Evolutionary conservation across 2,113 vertebrate genomes (phyloP), one percentile per base, ranked within the genome.

Genomic region (Peromyscus polionotus): DNA sequence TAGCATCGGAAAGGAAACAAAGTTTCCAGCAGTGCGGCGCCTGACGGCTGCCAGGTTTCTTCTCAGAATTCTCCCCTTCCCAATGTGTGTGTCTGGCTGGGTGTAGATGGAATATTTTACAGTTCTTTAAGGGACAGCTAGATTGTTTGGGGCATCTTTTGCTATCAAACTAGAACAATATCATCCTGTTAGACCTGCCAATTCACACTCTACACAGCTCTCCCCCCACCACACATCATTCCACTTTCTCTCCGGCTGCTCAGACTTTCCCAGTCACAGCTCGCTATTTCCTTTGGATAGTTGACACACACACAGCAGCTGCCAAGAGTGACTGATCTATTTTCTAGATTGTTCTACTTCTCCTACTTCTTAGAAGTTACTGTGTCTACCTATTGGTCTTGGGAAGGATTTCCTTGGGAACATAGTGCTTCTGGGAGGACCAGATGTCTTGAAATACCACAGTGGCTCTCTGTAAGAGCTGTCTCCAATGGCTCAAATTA

Each of bases 271-370:
- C 33, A 80, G 33, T 76, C 87, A n/a, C 12, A 72, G 81, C 83
- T 89, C 48, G 72, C 77, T 87, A 3, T 92, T 87, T 90, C 65
- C 63, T 79, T 72, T 39, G 75, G 90, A 79, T 95, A 88, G 85
- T 72, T 93, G 90, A 13, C 80, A 19, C 45, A 54, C 45, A 54
- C 79, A 68, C 3, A 1, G 93, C 13, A 80, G 57, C 85, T 92
- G 45, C 13, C 54, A 72, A 91, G 84, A 88, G 16, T 26, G 85
- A 90, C 85, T 81, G 77, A 86, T 93, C 8, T 93, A 45, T 90
- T 95, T 92, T 54, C 80, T 75, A 70, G 89, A 93, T 93, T 88
- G 81, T 94, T 92, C 73, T 26, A 77, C 12, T 59, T 95, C 70
- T 88, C 83, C 16, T 87, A 48, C 87, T 88, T 88, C 75, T 92